A percentile compares a stretch with the other conserved stretches of the same genome.
Evolutionary conservation across 2,888 invertebrate genomes (phyloP).

Genomic region (Xanthia icteritia): DNA sequence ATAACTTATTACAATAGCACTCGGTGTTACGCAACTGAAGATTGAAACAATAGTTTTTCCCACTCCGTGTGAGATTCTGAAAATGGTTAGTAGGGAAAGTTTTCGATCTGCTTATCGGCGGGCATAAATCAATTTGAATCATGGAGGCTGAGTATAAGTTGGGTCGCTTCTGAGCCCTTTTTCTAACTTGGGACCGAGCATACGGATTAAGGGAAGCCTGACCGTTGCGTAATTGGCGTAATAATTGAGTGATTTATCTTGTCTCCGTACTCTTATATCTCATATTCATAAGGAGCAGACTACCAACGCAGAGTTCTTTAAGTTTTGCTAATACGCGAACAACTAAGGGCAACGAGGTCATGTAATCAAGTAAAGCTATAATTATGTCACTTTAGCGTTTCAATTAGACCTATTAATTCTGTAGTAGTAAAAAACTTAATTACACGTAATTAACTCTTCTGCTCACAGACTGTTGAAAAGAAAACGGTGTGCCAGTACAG

Average conservation of each 20-base stretch:
- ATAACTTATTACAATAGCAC: constrained; percentile 85
- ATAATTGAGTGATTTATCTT: constrained; percentile 86
- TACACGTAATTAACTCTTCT: constrained; percentile 16
- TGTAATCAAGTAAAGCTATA: neutral
- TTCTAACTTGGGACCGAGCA: constrained; percentile 81
- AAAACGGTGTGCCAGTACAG: constrained; percentile 21
- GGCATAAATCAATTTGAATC: constrained; percentile 89
- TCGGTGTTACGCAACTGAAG: constrained; percentile 73
- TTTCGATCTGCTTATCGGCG: constrained; percentile 85
- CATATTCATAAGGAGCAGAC: constrained; percentile 28
- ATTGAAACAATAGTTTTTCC: constrained; percentile 81
- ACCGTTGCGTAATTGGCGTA: constrained; percentile 88
- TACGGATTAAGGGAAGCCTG: constrained; percentile 85
- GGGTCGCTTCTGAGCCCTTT: constrained; percentile 85
- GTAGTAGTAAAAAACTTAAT: constrained; percentile 12
- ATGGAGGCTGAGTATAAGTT: constrained; percentile 81
- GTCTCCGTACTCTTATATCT: constrained; percentile 65
- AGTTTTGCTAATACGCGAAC: neutral
- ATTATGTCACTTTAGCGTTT: neutral
- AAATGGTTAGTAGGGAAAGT: constrained; percentile 76
- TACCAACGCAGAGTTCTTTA: too few relatives aligned
- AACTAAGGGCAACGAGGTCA: neutral
- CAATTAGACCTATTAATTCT: constrained; percentile 7
- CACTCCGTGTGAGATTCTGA: constrained; percentile 65
- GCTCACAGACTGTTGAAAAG: constrained; percentile 30